A percentile compares a stretch with the other conserved stretches of the same genome.
phyloP scores from a whole-genome alignment of 2,888 invertebrate genomes.

The Allygus modestus region DNA sequence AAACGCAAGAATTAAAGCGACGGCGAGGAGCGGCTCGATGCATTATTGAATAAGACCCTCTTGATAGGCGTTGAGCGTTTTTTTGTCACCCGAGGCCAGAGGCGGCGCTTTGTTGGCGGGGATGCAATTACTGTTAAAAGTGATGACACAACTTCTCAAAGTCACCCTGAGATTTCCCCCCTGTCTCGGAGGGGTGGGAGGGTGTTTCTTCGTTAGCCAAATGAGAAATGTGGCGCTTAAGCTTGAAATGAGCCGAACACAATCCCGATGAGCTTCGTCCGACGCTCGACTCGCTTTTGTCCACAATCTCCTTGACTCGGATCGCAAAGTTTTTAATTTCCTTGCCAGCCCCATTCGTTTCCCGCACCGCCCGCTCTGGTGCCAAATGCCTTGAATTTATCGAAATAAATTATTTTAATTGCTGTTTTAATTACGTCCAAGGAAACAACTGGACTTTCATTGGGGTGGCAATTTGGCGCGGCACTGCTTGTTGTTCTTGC shows the following conservation, averaged over 20 bases:
- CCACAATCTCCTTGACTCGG: neutral
- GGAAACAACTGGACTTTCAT: conserved; percentile 24
- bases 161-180: conserved; percentile 52
- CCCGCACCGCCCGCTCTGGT: neutral
- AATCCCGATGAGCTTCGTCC: neutral
- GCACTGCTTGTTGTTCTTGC: conserved; percentile 5
- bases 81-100: conserved; percentile 18
- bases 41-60: conserved; percentile 56
- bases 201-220: conserved; percentile 61
- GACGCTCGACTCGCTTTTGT: too few relatives aligned
- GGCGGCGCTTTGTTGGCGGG: conserved; percentile 50
- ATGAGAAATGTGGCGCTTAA: conserved; percentile 62
- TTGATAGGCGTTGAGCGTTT: conserved; percentile 58
- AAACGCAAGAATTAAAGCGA: conserved; percentile 58
- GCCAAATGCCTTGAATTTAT: conserved; percentile 39
- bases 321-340: conserved; percentile 34
- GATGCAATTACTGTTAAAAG: conserved; percentile 65
- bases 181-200: neutral
- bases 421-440: conserved; percentile 47
- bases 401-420: conserved; percentile 43
- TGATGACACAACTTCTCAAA: conserved; percentile 64
- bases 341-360: conserved; percentile 46
- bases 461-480: conserved; percentile 27
- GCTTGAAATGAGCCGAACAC: neutral
- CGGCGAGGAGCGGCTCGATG: conserved; percentile 21